Evolutionary conservation across 2,888 invertebrate genomes (phyloP), one percentile per base, ranked within the genome.

Genomic region (Ceraclea dissimilis): DNA sequence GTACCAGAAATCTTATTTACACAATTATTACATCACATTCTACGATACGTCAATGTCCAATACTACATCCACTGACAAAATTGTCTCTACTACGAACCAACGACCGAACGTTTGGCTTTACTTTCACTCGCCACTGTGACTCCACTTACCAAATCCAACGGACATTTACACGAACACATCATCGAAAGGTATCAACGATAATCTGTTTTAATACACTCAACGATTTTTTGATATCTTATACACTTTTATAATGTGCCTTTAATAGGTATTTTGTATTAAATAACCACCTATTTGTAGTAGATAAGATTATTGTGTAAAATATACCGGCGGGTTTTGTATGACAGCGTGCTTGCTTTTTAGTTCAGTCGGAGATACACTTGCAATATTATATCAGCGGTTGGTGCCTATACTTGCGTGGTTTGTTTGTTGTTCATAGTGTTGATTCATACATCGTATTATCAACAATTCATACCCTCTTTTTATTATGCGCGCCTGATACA

Each of bases 401-500:
- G 8, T 39, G 39, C 39, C n/a, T 39, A n/a, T n/a, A 39, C 39
- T 13, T n/a, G 39, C 4, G 18, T 47, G 16, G 18, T 17, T 47
- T 20, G 39, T 39, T 39, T 16, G 39, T 39, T 16, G 39, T 39
- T 26, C 26, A 43, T 43, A 43, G 43, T 43, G 43, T 43, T 43
- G 17, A 5, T 43, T 43, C 17, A 47, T 20, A 47, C 47, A 17
- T 43, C 20, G 20, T 17, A 47, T 47, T 18, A 20, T n/a, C n/a
- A 17, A 44, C 16, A 16, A 44, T 47, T 18, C 13, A 20, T 20
- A 47, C 19, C 20, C 39, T 39, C 13, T 2, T 39, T 39, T 39
- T 46, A 19, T 46, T 46, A 8, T 46, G 46, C 20, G 46, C 46
- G 16, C 57, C 57, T 53, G 46, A 52, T 44, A 50, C 51, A 22